Percentiles rank a stretch among this genome's conserved stretches.
These are phyloP conservation scores for Thunnus thynnus DNA, from an alignment of 2,113 vertebrate species.

Conservation along the genomic window DNA sequence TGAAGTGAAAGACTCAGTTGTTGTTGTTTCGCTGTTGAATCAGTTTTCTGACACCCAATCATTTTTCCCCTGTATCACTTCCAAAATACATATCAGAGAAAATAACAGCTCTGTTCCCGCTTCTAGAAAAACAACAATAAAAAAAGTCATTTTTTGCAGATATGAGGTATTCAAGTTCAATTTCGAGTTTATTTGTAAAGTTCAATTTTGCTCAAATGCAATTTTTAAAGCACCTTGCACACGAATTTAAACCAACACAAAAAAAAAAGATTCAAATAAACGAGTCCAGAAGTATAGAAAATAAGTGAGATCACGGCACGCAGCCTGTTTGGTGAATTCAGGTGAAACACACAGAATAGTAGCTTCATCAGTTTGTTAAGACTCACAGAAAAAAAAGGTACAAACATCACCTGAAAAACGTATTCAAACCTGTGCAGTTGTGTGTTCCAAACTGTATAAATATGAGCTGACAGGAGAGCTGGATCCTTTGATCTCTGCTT, in stretches of 20 bases:
- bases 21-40: slow-evolving; percentile 53
- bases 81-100: slow-evolving; percentile 58
- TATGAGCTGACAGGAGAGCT: too few species aligned
- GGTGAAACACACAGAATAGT: neutral
- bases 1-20: slow-evolving; percentile 44
- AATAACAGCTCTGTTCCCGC: slow-evolving; percentile 48
- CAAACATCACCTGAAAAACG: too few species aligned
- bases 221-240: slow-evolving; percentile 2
- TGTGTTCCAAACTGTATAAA: too few species aligned
- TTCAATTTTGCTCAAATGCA: slow-evolving; percentile 9
- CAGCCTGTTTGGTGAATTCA: neutral
- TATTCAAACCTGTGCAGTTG: too few species aligned
- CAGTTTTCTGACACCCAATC: slow-evolving; percentile 63
- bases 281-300: neutral
- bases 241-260: neutral
- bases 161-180: slow-evolving; percentile 28
- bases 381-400: too few species aligned
- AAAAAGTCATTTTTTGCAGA: neutral
- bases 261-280: neutral
- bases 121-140: slow-evolving; percentile 36
- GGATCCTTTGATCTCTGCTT: too few species aligned
- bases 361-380: neutral
- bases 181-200: slow-evolving; percentile 51
- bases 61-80: slow-evolving; percentile 61
- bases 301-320: neutral